Evolutionary conservation across 2,797 vertebrate genomes (phyloP), one percentile per base, ranked within the genome.

Genomic region (Leucoraja ocellata): DNA sequence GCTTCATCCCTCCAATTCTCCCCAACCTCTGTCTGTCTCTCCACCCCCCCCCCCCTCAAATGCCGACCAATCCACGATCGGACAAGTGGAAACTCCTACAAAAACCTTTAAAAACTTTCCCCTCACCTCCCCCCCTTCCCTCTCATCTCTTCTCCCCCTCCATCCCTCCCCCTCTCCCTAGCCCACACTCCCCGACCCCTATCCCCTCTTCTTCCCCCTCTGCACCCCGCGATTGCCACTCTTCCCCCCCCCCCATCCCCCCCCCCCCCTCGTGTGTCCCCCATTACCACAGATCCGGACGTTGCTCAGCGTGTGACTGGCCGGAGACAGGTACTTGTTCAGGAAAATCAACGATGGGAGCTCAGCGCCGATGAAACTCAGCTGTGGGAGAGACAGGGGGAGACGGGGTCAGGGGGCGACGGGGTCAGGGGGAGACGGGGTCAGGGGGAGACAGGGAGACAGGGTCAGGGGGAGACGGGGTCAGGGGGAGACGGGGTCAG

Each of bases 281-380:
- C 32, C 88, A 96, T 98, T 96, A 99, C 99, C 99, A 0, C 99
- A 99, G 90, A 93, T 80, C 0, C 95, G 94, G 93, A 99, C 98
- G 0, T 94, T 95, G 0, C 0, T 93, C 18, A 99, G 97, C 0
- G 97, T 96, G 96, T 99, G 98, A 1, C 95, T 94, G 94, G 95
- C 95, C 0, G 97, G 95, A 0, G 95, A 96, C 91, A 99, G 96
- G 94, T 96, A 96, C 1, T 18, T 0, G 74, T 98, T 96, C 94
- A 99, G 97, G 95, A 99, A 97, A 94, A 99, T 96, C 68, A 96
- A 68, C 97, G 97, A 98, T 93, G 99, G 99, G 94, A 99, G 96
- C 96, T 99, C 97, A 0, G 98, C 98, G 0, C 97, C 98, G 93
- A 98, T 97, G 0, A 99, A 98, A 93, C 98, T 98, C 94, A 99